A percentile compares a stretch with the other conserved stretches of the same genome.
Conservation (phyloP, 2,797 vertebrate species). For the Silurus aristotelis region DNA sequence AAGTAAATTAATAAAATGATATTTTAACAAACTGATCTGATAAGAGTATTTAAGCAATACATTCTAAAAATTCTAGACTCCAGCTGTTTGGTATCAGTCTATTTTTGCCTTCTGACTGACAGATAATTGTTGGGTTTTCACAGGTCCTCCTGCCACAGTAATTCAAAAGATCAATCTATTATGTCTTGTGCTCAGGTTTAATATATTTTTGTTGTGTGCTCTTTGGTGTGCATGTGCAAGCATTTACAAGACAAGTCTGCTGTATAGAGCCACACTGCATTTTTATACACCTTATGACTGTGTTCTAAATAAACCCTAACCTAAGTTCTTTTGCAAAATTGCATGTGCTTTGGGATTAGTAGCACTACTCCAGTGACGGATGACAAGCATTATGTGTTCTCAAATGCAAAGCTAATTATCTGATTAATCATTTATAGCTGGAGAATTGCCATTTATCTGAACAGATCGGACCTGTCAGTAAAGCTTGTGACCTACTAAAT, state of each 20-base stretch:
- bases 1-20: not conserved
- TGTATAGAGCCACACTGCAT: not conserved
- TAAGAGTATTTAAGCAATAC: not conserved
- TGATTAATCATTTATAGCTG: slow-evolving; percentile 30
- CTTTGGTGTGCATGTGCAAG: slow-evolving; percentile 20
- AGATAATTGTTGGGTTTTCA: slow-evolving; percentile 31
- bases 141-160: slow-evolving; percentile 15
- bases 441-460: slow-evolving; percentile 2
- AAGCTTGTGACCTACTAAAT: slow-evolving; percentile 7
- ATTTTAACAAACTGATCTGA: not conserved
- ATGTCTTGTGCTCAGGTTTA: slow-evolving; percentile 16
- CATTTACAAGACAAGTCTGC: not conserved
- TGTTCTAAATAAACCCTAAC: slow-evolving; percentile 28
- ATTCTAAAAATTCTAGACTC: not conserved
- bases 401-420: slow-evolving; percentile 25
- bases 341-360: not conserved
- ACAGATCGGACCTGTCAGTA: not conserved
- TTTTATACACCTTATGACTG: not conserved
- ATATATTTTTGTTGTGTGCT: slow-evolving; percentile 10
- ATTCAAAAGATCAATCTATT: slow-evolving; percentile 36
- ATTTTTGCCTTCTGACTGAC: slow-evolving; percentile 25
- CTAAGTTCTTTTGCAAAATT: not conserved
- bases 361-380: not conserved
- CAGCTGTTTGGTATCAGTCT: not conserved
- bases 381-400: slow-evolving; percentile 1